Conservation (phyloP, 1,140 invertebrate species). For the Schlechtendalia chinensis region DNA sequence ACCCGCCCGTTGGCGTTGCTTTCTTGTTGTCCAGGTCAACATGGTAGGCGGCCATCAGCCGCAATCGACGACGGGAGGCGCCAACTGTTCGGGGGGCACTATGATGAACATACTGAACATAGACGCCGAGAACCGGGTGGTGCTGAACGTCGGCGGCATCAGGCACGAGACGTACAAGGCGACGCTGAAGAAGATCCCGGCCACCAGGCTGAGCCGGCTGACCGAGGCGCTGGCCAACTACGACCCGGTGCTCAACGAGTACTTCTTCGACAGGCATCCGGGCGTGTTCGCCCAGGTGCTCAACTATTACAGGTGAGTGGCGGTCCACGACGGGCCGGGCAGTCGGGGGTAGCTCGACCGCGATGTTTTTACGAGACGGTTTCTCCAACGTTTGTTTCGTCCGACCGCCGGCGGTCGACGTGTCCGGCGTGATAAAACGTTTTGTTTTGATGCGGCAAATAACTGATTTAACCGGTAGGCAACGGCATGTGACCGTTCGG, state of each 20-base stretch:
- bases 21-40: slow-evolving; percentile 3
- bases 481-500: too few relatives aligned
- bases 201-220: slow-evolving; percentile 81
- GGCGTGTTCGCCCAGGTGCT: slow-evolving; percentile 94
- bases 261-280: slow-evolving; percentile 98
- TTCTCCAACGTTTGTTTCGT: too few relatives aligned
- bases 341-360: too few relatives aligned
- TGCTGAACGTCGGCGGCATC: slow-evolving; percentile 97
- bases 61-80: slow-evolving; percentile 24
- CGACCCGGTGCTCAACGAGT: slow-evolving; percentile 94
- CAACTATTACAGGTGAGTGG: slow-evolving; percentile 78
- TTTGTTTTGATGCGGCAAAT: too few relatives aligned
- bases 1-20: background rate
- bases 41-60: slow-evolving; percentile 46
- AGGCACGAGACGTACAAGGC: slow-evolving; percentile 94
- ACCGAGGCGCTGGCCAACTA: slow-evolving; percentile 91
- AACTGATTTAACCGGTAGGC: too few relatives aligned
- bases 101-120: slow-evolving; percentile 77
- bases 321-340: too few relatives aligned
- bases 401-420: too few relatives aligned
- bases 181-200: slow-evolving; percentile 90
- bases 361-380: too few relatives aligned
- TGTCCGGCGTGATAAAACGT: too few relatives aligned
- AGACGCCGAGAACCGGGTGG: slow-evolving; percentile 95
- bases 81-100: slow-evolving; percentile 32